Base-by-base conservation (phyloP, 2,888 invertebrate genomes). In the Acrobasis suavella region DNA sequence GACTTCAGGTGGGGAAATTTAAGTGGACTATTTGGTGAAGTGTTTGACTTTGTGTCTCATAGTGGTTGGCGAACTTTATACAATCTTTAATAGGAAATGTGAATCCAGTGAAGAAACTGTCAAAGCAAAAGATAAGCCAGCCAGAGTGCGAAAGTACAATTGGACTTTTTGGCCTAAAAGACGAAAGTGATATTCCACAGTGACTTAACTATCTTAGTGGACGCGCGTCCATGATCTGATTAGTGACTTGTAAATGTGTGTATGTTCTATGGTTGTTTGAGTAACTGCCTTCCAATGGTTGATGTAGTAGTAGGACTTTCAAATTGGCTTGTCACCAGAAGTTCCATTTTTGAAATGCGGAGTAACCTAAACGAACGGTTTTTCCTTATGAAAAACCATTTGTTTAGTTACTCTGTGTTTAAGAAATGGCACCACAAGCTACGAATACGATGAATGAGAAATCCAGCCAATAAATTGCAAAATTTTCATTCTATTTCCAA, bases 151-250 rank as follows among this genome's bases (percentile, higher is more conserved):
- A 52, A 67, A 65, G 66, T 67, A 67, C 64, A 67, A 65, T 64
- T 62, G 49, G 58, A 62, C 62, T 59, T 61, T 55, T 64, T 67
- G 69, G 68, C 69, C 66, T 67, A 66, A 67, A 64, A 70, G 69
- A 75, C 75, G 69, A 67, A 72, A 67, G 67, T 72, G 72, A 74
- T 73, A 72, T 71, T 70, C 67, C 73, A 65, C 72, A 70, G 75
- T 74, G 74, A 72, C 74, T 71, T 65, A 69, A 67, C 58, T 62
- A 65, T 69, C 65, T 63, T 69, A 72, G 73, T 72, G 72, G 68
- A 66, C 68, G 62, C 69, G 68, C 62, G 68, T 62, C 64, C 67
- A 66, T 72, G 73, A 76, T 77, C 75, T 76, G 77, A 73, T 66
- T 56, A 63, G 60, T 38, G 58, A 68, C 60, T 64, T 69, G 70